phyloP scores from a whole-genome alignment of 2,113 vertebrate genomes.

The Hippocampus barbouri region DNA sequence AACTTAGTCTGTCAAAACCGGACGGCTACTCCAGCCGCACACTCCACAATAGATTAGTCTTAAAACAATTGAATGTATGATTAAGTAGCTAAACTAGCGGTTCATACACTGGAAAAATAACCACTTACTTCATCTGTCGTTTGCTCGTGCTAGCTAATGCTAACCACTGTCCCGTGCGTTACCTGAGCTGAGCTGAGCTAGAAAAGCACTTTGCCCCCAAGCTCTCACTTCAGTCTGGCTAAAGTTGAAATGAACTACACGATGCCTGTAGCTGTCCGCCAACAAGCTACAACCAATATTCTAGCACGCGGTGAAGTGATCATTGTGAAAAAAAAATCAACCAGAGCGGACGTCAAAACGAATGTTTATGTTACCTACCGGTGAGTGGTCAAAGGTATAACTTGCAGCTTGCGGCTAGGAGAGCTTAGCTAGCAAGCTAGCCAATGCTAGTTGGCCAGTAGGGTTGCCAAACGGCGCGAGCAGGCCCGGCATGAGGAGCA shows the following conservation, averaged over 20 bases:
- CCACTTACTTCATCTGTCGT: neutral
- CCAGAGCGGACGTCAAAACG: neutral
- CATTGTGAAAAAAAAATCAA: conserved; percentile 3
- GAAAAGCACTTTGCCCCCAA: conserved; percentile 31
- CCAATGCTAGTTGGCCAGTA: conserved; percentile 50
- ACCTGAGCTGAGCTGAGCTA: neutral
- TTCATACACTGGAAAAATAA: neutral
- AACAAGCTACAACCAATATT: neutral
- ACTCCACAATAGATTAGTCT: neutral
- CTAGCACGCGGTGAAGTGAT: neutral
- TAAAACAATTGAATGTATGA: neutral
- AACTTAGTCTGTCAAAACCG: neutral
- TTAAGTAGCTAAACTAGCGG: too few species aligned
- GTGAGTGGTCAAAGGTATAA: conserved; percentile 38
- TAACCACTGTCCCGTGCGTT: neutral
- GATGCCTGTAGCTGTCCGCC: neutral
- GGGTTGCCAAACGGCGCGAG: conserved; percentile 18
- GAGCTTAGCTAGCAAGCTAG: conserved; percentile 48
- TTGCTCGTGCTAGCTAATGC: neutral
- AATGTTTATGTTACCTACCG: conserved; percentile 20
- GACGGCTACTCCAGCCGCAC: neutral
- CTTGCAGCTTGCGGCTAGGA: conserved; percentile 34
- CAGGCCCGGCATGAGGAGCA: conserved; percentile 17
- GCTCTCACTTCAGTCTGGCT: conserved; percentile 30
- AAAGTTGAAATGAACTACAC: conserved; percentile 22